Percentiles rank a stretch among this genome's conserved stretches.
These are phyloP conservation scores for Brachionus paranguensis DNA, from an alignment of 1,140 invertebrate genomes.

Conservation along the genomic window DNA sequence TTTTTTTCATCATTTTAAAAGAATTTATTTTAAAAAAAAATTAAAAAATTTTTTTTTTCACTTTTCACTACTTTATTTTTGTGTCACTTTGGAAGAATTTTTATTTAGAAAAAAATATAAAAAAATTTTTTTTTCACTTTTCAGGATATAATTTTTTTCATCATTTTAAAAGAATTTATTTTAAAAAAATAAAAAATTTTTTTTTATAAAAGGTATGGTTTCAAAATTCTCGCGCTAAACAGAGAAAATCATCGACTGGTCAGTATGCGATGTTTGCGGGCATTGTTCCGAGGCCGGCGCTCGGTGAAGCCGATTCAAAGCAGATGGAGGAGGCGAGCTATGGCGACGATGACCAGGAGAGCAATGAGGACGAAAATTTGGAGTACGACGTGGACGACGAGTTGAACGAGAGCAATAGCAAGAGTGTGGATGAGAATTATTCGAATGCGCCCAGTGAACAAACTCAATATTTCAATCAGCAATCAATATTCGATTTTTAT, in stretches of 20 bases:
- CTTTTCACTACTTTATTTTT: no score
- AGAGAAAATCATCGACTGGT: conserved; percentile 59
- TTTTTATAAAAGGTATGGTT: conserved; percentile 82
- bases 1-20: background rate
- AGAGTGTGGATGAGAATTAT: conserved; percentile 28
- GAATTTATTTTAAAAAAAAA: background rate
- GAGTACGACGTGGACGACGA: conserved; percentile 9
- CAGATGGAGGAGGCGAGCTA: background rate
- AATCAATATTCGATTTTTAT: conserved; percentile 31
- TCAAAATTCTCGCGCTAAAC: conserved; percentile 94
- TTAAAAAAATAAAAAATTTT: background rate
- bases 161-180: no score
- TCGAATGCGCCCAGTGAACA: background rate
- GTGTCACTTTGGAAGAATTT: background rate
- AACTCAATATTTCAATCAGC: background rate
- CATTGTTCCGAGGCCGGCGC: background rate
- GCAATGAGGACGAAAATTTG: conserved; percentile 23
- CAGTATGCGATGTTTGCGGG: background rate
- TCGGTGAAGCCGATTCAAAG: background rate
- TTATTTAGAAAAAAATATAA: background rate
- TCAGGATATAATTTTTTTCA: no score
- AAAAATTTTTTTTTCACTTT: no score
- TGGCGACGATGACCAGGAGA: background rate
- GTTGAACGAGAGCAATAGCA: background rate
- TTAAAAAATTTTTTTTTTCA: background rate